Evolutionary conservation across 2,113 vertebrate genomes (phyloP), one percentile per base, ranked within the genome.

Genomic region (Neoarius graeffei): DNA sequence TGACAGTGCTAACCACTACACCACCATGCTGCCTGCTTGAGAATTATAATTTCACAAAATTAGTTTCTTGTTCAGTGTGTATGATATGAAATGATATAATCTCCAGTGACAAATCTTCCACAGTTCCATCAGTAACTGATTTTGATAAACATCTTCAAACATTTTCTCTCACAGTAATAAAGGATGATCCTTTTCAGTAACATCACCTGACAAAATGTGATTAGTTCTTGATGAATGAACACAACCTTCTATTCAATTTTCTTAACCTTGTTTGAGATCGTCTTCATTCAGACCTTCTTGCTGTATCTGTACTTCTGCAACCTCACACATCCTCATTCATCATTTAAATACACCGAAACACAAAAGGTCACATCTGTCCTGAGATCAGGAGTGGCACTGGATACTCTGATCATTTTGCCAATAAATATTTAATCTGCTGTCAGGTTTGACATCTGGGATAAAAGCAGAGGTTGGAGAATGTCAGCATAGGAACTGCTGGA

Each of bases 401-500:
- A 25, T 60, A 35, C 69, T 85, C 84, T 48, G 5, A 76, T 74
- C 17, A 9, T 5, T 85, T 30, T 25, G 69, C 35, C 20, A 1
- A 56, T 59, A 71, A 60, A 59, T 59, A 85, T 85, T 60, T 74
- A 11, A 74, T 62, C 60, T 48, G 35, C 56, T 74, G 54, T 30
- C 20, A 54, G 30, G 25, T 3, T 15, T 42, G 73, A 50, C 42
- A 5, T 50, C 17, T 50, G 35, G 19, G 84, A 59, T 71, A 35
- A 71, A 20, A 85, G 27, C n/a, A 69, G 64, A n/a, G 60, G 7
- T 67, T 30, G 23, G 50, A 66, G 60, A 56, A 73, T 0, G 6
- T 19, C 14, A 35, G 67, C 30, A 7, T 14, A 35, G 35, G 67
- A 30, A 71, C 14, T 0, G 25, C 25, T 66, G 62, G 23, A 42